phyloP scores from a whole-genome alignment of 2,888 invertebrate genomes.

The Cheilosia grossa region DNA sequence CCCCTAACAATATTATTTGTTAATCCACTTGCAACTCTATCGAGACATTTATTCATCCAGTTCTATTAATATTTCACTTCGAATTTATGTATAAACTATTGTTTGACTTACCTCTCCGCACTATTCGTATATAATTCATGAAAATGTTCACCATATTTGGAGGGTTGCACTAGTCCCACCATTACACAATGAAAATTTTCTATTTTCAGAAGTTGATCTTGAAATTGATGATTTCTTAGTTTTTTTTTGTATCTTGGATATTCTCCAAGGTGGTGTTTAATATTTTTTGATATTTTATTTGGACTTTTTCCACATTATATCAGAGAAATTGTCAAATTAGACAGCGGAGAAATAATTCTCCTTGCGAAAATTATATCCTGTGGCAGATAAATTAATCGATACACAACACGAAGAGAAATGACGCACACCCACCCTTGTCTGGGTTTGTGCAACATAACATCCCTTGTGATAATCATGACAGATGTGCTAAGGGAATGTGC shows the following conservation, averaged over 20 bases:
- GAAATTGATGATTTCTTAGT: conserved; percentile 16
- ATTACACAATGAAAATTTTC: conserved; percentile 74
- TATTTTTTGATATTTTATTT: conserved; percentile 7
- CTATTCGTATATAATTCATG: conserved; percentile 82
- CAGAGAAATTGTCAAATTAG: neutral
- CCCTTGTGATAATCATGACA: conserved; percentile 19
- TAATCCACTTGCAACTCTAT: no score
- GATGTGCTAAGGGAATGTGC: conserved; percentile 13
- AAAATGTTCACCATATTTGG: conserved; percentile 83
- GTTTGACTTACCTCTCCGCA: conserved; percentile 79
- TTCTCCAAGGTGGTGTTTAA: neutral
- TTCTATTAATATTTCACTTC: neutral
- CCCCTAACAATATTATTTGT: no score
- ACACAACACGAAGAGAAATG: conserved; percentile 42
- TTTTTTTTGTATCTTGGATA: neutral
- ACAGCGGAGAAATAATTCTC: neutral
- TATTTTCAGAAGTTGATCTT: conserved; percentile 9
- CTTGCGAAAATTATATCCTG: conserved; percentile 25
- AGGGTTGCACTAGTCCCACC: conserved; percentile 82
- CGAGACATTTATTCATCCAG: neutral
- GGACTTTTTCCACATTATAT: conserved; percentile 26
- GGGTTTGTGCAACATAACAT: conserved; percentile 13
- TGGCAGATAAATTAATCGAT: conserved; percentile 50
- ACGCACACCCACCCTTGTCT: conserved; percentile 37
- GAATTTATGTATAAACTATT: neutral